Percentiles rank a stretch among this genome's conserved stretches.
Conservation (phyloP, 2,113 vertebrate genomes). For the Ariopsis seemanni region DNA sequence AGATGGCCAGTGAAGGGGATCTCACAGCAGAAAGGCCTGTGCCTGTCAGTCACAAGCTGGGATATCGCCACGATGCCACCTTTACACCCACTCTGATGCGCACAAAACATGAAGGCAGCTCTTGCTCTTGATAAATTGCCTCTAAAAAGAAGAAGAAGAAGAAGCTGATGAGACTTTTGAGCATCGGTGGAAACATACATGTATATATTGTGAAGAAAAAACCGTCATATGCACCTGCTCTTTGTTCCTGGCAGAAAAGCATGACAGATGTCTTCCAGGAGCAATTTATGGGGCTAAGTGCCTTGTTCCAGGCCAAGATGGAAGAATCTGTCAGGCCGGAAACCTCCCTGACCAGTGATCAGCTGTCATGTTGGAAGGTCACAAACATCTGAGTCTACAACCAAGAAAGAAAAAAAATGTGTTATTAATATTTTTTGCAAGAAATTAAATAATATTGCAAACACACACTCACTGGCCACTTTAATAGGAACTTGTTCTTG, state of each 20-base stretch:
- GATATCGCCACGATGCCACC: conserved; percentile 48
- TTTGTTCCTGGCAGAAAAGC: conserved; percentile 8
- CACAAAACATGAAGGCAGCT: conserved; percentile 57
- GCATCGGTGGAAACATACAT: neutral
- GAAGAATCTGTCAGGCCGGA: neutral
- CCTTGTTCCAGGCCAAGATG: neutral
- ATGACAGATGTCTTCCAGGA: conserved; percentile 19
- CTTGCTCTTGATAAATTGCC: conserved; percentile 58
- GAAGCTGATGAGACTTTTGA: neutral
- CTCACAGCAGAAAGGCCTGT: conserved; percentile 49
- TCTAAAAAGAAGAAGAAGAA: neutral
- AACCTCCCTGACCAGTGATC: neutral
- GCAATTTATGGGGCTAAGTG: neutral
- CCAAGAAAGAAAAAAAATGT: neutral
- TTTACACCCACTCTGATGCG: conserved; percentile 40
- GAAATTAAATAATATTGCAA: too few species aligned
- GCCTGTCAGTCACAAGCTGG: conserved; percentile 58
- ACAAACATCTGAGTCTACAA: neutral
- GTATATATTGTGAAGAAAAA: neutral
- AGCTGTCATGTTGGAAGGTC: neutral
- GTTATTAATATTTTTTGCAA: neutral
- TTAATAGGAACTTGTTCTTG: too few species aligned
- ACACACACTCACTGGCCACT: too few species aligned
- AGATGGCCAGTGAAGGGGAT: conserved; percentile 62
- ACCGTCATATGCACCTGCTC: neutral